Conservation (phyloP, 1,140 invertebrate genomes). For the Drosophila watanabei region DNA sequence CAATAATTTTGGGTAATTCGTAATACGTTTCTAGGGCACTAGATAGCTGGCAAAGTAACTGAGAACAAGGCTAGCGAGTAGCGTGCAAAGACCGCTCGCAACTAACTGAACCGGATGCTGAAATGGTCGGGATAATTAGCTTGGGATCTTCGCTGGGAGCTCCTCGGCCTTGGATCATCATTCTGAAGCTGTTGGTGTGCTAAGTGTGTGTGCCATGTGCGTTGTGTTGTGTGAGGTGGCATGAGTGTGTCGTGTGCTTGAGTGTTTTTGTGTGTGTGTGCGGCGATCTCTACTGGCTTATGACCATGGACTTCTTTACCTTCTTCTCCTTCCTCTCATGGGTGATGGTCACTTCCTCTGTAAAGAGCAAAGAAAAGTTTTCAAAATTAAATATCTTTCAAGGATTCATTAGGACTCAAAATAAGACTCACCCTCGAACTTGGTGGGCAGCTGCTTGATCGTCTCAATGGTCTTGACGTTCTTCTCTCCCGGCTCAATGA, state of each 20-base stretch:
- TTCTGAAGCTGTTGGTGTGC: constrained; percentile 31
- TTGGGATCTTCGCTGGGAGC: constrained; percentile 41
- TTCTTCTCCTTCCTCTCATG: constrained; percentile 85
- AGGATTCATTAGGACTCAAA: neutral
- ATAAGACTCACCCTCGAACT: constrained; percentile 74
- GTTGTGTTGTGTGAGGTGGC: constrained; percentile 25
- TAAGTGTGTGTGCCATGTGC: constrained; percentile 17
- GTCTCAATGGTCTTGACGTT: constrained; percentile 81
- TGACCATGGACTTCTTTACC: constrained; percentile 84
- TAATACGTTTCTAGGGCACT: constrained; percentile 61
- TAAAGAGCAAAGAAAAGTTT: neutral
- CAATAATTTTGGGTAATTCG: constrained; percentile 43
- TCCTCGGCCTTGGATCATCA: constrained; percentile 13
- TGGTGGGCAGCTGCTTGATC: constrained; percentile 74
- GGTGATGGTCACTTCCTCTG: constrained; percentile 84
- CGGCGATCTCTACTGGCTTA: constrained; percentile 74
- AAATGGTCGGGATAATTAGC: constrained; percentile 60
- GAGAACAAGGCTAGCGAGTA: constrained; percentile 72
- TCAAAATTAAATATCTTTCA: neutral
- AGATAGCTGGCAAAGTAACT: constrained; percentile 72
- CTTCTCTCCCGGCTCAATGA: constrained; percentile 84
- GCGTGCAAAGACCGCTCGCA: constrained; percentile 66
- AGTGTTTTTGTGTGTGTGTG: constrained; percentile 37
- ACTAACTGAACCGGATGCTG: constrained; percentile 70
- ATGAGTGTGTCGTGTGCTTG: constrained; percentile 35